phyloP scores from a whole-genome alignment of 2,888 invertebrate species.

The Meliscaeva auricollis region DNA sequence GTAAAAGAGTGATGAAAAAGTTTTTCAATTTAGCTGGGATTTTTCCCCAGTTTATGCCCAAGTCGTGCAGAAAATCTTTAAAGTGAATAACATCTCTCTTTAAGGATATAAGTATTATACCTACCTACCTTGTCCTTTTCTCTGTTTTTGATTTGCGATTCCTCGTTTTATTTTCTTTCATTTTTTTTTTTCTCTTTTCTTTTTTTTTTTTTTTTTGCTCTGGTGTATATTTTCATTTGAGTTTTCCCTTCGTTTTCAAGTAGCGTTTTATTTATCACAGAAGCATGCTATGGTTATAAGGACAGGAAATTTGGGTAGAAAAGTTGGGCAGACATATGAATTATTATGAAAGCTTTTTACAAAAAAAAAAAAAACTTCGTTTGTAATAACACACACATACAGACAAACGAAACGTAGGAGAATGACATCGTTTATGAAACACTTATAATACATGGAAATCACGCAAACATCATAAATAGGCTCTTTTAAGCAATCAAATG shows the following conservation, averaged over 20 bases:
- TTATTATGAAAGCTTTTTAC: constrained; percentile 37
- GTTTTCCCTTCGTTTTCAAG: constrained; percentile 20
- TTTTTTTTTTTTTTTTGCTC: not conserved
- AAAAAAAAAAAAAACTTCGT: constrained; percentile 9
- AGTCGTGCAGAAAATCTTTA: constrained; percentile 71
- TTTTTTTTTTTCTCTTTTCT: constrained; percentile 25
- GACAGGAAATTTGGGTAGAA: constrained; percentile 45
- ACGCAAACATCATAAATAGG: constrained; percentile 31
- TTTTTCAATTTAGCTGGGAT: constrained; percentile 69
- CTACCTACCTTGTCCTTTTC: constrained; percentile 12
- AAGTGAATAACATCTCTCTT: constrained; percentile 58
- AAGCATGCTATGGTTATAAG: constrained; percentile 28
- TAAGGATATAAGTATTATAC: not conserved
- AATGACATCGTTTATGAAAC: constrained; percentile 65
- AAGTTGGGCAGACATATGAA: constrained; percentile 42
- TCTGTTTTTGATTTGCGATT: constrained; percentile 27
- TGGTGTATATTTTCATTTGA: constrained; percentile 19
- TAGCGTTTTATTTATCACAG: constrained; percentile 18
- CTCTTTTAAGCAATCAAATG: not conserved
- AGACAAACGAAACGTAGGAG: not conserved
- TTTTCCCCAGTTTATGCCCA: constrained; percentile 67
- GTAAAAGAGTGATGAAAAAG: constrained; percentile 74
- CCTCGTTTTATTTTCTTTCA: constrained; percentile 35
- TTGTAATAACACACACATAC: constrained; percentile 5
- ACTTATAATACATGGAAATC: constrained; percentile 61